phyloP scores from a whole-genome alignment of 2,888 invertebrate genomes.

The Ephialtes manifestator region DNA sequence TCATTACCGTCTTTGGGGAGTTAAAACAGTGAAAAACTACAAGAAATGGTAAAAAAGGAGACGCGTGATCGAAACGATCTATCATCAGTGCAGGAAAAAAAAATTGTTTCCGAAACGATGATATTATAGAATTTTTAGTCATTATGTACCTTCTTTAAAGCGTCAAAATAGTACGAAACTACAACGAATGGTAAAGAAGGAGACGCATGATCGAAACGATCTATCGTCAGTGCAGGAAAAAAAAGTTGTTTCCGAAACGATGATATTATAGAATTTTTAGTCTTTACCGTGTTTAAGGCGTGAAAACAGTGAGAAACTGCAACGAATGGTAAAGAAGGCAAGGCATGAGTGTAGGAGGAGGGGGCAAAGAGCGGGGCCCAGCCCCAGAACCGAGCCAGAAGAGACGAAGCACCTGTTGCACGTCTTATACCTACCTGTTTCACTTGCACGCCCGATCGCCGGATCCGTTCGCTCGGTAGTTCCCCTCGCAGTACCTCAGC shows the following conservation, averaged over 20 bases:
- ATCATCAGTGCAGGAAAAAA: background rate
- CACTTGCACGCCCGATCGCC: constrained; percentile 72
- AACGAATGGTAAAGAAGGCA: background rate
- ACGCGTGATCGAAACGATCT: background rate
- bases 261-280: background rate
- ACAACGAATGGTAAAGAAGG: background rate
- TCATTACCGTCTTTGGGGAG: no score
- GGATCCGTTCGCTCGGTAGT: constrained; percentile 64
- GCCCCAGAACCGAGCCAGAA: constrained; percentile 25
- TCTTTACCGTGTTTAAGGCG: background rate
- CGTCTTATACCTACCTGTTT: constrained; percentile 81
- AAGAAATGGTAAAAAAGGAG: no score
- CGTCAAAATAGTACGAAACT: constrained; percentile 1
- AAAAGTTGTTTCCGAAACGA: background rate
- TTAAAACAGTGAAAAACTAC: no score
- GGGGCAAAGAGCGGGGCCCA: constrained; percentile 18
- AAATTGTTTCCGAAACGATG: background rate
- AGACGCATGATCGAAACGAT: background rate
- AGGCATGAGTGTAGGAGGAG: background rate
- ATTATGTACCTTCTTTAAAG: background rate
- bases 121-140: background rate
- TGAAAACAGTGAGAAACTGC: constrained; percentile 6
- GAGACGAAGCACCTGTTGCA: constrained; percentile 83
- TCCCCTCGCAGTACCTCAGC: constrained; percentile 39
- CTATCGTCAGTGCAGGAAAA: background rate